phyloP scores from a whole-genome alignment of 2,888 invertebrate genomes.

The Spialia ferax region DNA sequence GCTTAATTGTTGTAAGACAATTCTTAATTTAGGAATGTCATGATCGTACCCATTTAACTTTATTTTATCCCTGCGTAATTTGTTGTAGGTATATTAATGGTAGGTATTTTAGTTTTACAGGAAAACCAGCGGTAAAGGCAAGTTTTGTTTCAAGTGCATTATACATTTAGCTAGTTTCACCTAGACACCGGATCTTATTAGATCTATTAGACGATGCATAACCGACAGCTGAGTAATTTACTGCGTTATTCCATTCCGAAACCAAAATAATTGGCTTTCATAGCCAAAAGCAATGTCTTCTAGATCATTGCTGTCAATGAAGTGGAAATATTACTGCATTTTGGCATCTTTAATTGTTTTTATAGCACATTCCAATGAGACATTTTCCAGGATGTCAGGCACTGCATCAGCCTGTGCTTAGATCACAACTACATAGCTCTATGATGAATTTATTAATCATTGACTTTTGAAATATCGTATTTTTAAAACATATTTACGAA shows the following conservation, averaged over 20 bases:
- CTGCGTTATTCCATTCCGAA: conserved; percentile 62
- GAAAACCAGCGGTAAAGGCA: neutral
- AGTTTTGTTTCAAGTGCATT: conserved; percentile 24
- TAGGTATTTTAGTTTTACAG: neutral
- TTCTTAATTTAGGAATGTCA: no score
- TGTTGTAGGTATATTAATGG: no score
- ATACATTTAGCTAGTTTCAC: conserved; percentile 32
- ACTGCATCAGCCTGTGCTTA: no score
- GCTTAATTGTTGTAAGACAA: no score
- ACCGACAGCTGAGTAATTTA: conserved; percentile 66
- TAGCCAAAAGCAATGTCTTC: conserved; percentile 65
- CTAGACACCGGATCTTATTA: conserved; percentile 54
- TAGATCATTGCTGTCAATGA: conserved; percentile 74
- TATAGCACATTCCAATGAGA: neutral
- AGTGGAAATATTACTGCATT: conserved; percentile 59
- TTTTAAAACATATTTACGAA: no score
- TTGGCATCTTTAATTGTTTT: neutral
- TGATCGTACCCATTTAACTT: no score
- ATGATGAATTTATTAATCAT: no score
- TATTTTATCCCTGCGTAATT: no score
- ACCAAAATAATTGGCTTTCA: conserved; percentile 72
- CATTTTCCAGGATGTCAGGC: no score
- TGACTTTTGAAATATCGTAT: no score
- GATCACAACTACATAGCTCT: no score
- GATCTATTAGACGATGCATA: conserved; percentile 71